phyloP scores from a whole-genome alignment of 2,888 invertebrate species.

The Drosophila rellima region DNA sequence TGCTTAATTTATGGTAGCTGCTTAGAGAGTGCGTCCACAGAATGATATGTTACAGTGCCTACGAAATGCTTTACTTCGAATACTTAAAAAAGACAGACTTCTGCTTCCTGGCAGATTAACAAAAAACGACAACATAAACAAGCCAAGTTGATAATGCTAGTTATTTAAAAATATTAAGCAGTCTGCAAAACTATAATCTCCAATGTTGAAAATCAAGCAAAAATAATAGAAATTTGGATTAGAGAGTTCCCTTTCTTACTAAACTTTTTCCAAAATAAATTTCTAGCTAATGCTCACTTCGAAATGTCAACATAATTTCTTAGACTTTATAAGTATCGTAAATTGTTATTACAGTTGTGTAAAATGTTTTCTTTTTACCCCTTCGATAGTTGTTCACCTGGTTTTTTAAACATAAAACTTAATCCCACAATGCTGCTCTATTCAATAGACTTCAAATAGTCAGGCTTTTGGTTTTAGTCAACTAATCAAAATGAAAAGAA shows the following conservation, averaged over 20 bases:
- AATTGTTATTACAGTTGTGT: conserved; percentile 45
- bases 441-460: conserved; percentile 18
- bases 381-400: conserved; percentile 13
- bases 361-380: conserved; percentile 11
- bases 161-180: too few species aligned
- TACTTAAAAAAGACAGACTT: neutral
- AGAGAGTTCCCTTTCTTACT: too few species aligned
- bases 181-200: too few species aligned
- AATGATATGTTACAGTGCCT: conserved; percentile 43
- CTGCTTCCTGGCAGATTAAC: neutral
- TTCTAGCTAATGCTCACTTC: too few species aligned
- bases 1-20: conserved; percentile 80
- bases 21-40: conserved; percentile 60
- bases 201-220: too few species aligned
- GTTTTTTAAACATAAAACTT: conserved; percentile 10
- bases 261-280: too few species aligned
- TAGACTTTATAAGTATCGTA: conserved; percentile 24
- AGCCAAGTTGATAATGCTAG: too few species aligned
- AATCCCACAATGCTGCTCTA: conserved; percentile 13
- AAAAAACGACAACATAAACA: too few species aligned
- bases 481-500: conserved; percentile 12
- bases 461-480: conserved; percentile 29
- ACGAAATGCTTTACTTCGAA: conserved; percentile 7
- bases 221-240: too few species aligned
- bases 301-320: conserved; percentile 2